These are phyloP conservation scores for Pseudomyrmex flavicornis DNA, from an alignment of 1,140 invertebrate genomes.

Conservation along the genomic window DNA sequence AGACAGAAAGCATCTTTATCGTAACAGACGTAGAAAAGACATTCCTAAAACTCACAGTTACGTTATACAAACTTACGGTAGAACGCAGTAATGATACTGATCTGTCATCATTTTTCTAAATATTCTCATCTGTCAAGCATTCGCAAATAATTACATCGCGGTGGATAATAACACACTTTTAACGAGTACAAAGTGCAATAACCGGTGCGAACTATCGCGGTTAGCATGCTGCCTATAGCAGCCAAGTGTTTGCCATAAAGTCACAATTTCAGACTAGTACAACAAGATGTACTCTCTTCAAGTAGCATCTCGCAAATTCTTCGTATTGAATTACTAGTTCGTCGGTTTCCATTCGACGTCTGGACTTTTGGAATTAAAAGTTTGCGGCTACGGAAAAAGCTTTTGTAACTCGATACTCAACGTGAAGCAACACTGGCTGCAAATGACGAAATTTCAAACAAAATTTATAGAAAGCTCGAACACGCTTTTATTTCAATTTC, in stretches of 20 bases:
- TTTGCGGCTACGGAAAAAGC: neutral
- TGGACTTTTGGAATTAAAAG: neutral
- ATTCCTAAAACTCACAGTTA: slow-evolving; percentile 25
- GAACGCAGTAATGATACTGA: neutral
- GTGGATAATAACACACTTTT: slow-evolving; percentile 31
- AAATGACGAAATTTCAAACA: slow-evolving; percentile 8
- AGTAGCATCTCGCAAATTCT: neutral
- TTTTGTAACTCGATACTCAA: slow-evolving; percentile 25
- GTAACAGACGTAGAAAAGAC: slow-evolving; percentile 20
- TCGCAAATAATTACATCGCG: slow-evolving; percentile 33
- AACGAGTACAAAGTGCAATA: slow-evolving; percentile 53
- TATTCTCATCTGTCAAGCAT: slow-evolving; percentile 15
- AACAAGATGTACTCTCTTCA: slow-evolving; percentile 19
- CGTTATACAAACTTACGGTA: neutral
- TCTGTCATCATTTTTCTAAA: neutral
- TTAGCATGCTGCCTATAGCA: slow-evolving; percentile 51
- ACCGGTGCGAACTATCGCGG: slow-evolving; percentile 29
- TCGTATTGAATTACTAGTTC: neutral
- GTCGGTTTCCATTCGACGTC: neutral
- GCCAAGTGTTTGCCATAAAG: neutral
- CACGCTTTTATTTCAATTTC: neutral
- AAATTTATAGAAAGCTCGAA: neutral
- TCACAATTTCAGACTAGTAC: slow-evolving; percentile 15
- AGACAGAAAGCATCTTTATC: slow-evolving; percentile 40
- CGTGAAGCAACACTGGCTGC: neutral